Conservation (phyloP, 1,140 invertebrate genomes). For the Scaptomyza graminum region DNA sequence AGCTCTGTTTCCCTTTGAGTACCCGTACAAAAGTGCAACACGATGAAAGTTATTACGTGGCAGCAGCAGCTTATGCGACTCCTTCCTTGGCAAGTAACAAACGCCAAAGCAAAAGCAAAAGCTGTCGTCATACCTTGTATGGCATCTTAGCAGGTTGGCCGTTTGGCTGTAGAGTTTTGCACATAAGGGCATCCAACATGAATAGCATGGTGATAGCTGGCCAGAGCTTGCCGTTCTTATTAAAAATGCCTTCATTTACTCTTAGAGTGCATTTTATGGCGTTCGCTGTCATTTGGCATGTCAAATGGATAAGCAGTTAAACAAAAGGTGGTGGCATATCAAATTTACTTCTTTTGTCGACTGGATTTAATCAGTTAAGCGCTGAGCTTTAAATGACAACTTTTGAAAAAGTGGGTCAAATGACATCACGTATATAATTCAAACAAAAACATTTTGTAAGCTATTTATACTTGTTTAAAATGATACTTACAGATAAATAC, state of each 20-base stretch:
- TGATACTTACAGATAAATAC: no score
- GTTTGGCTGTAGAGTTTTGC: background rate
- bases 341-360: constrained; percentile 4
- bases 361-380: constrained; percentile 6
- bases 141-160: constrained; percentile 40
- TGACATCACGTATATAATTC: no score
- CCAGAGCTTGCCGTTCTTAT: constrained; percentile 18
- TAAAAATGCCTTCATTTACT: constrained; percentile 40
- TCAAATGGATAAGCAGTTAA: constrained; percentile 12
- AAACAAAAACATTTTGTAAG: no score
- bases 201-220: no score
- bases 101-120: constrained; percentile 33
- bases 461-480: no score
- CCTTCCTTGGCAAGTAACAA: constrained; percentile 35
- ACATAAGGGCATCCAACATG: background rate
- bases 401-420: background rate
- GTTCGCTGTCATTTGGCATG: constrained; percentile 15
- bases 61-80: constrained; percentile 32
- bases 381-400: constrained; percentile 38
- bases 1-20: background rate
- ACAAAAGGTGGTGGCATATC: constrained; percentile 3
- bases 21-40: constrained; percentile 36
- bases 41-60: constrained; percentile 65
- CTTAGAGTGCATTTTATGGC: constrained; percentile 8
- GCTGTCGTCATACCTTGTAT: constrained; percentile 54